These are phyloP conservation scores for Gymnarchus niloticus DNA, from an alignment of 2,113 vertebrate species.

Conservation along the genomic window DNA sequence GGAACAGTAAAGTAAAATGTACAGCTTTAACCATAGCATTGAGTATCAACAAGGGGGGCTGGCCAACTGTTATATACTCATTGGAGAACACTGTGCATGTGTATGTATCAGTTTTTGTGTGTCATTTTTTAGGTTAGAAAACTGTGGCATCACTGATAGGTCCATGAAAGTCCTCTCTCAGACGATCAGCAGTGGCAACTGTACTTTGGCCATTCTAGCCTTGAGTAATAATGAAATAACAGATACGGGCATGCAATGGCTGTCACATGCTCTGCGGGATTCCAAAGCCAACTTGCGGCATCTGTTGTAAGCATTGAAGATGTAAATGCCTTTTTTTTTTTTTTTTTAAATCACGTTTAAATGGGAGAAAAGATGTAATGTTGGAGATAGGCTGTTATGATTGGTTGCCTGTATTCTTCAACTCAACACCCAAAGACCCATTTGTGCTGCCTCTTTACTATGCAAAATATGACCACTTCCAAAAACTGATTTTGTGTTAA, in stretches of 20 bases:
- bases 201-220: slow-evolving; percentile 41
- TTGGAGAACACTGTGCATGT: neutral
- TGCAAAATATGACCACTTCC: neutral
- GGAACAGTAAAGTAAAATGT: neutral
- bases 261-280: slow-evolving; percentile 44
- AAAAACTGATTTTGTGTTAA: neutral
- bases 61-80: too few species aligned
- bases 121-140: slow-evolving; percentile 24
- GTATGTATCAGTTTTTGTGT: neutral
- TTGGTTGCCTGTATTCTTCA: neutral
- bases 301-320: slow-evolving; percentile 42
- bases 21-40: neutral
- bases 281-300: slow-evolving; percentile 44
- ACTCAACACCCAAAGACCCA: neutral
- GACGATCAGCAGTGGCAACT: slow-evolving; percentile 7
- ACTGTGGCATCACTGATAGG: slow-evolving; percentile 11
- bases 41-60: too few species aligned
- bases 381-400: neutral
- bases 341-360: neutral
- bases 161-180: slow-evolving; percentile 24
- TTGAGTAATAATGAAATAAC: slow-evolving; percentile 33
- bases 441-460: neutral
- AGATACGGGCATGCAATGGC: slow-evolving; percentile 38
- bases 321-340: neutral
- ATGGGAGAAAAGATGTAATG: neutral